Evolutionary conservation across 2,888 invertebrate genomes (phyloP).

Genomic region (Meloe dianella): DNA sequence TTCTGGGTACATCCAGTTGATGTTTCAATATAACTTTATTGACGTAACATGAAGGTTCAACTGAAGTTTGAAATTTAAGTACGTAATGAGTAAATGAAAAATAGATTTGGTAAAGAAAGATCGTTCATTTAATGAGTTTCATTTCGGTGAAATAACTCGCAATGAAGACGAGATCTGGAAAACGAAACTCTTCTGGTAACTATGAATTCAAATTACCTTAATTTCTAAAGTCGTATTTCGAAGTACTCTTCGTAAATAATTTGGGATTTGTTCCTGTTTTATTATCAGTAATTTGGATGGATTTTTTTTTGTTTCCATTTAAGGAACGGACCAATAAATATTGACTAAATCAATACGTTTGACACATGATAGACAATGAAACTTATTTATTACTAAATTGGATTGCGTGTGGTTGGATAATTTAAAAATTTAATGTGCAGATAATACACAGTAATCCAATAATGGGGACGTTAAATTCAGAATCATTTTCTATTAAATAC

Average conservation of each 20-base stretch:
- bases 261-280: background rate
- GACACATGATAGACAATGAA: background rate
- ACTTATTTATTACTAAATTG: conserved; percentile 7
- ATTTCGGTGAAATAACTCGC: background rate
- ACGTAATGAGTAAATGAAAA: background rate
- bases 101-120: background rate
- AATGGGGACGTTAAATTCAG: background rate
- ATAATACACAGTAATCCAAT: background rate
- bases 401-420: background rate
- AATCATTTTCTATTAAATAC: conserved; percentile 1
- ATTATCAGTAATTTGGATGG: background rate
- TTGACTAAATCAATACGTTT: background rate
- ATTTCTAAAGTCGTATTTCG: conserved; percentile 1
- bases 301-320: background rate
- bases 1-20: background rate
- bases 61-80: too few relatives aligned
- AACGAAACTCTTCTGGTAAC: background rate
- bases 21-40: background rate
- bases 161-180: background rate
- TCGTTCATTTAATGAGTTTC: background rate
- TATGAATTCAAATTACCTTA: conserved; percentile 2
- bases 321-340: background rate
- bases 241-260: conserved; percentile 1
- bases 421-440: background rate
- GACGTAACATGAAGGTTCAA: too few relatives aligned